phyloP scores from a whole-genome alignment of 2,888 invertebrate genomes.

The Pyrgus malvae region DNA sequence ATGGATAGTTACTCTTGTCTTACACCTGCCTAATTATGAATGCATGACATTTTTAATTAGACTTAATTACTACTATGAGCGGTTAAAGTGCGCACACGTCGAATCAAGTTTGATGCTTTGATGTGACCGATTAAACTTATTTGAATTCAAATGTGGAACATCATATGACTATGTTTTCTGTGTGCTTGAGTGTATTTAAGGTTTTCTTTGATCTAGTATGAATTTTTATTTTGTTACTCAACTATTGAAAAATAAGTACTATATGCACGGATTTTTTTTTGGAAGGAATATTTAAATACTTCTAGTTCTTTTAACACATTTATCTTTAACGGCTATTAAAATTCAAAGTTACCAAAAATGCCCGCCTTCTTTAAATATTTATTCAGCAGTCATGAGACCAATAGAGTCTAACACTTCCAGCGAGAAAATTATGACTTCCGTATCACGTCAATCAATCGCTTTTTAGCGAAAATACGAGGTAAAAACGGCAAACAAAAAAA shows the following conservation, averaged over 20 bases:
- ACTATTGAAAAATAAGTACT: too few species aligned
- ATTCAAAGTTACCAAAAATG: background rate
- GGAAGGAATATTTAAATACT: too few species aligned
- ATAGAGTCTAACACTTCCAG: slow-evolving; percentile 3
- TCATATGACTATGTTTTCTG: background rate
- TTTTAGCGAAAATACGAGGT: slow-evolving; percentile 44
- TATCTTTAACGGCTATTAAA: background rate
- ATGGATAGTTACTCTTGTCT: slow-evolving; percentile 39
- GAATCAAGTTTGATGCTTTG: background rate
- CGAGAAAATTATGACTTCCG: slow-evolving; percentile 3
- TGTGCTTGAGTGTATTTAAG: background rate
- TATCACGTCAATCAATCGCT: slow-evolving; percentile 47
- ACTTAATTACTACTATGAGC: background rate
- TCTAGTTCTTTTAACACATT: too few species aligned
- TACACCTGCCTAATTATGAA: slow-evolving; percentile 17
- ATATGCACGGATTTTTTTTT: too few species aligned
- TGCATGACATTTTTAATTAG: slow-evolving; percentile 13
- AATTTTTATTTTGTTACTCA: too few species aligned
- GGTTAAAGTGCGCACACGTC: background rate
- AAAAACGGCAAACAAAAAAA: slow-evolving; percentile 38
- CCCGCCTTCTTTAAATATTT: background rate
- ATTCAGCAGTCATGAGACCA: background rate
- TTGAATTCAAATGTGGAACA: background rate
- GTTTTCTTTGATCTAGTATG: too few species aligned
- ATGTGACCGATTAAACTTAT: background rate